Evolutionary conservation across 1,140 invertebrate genomes (phyloP).

Genomic region (Antheraea mylitta): DNA sequence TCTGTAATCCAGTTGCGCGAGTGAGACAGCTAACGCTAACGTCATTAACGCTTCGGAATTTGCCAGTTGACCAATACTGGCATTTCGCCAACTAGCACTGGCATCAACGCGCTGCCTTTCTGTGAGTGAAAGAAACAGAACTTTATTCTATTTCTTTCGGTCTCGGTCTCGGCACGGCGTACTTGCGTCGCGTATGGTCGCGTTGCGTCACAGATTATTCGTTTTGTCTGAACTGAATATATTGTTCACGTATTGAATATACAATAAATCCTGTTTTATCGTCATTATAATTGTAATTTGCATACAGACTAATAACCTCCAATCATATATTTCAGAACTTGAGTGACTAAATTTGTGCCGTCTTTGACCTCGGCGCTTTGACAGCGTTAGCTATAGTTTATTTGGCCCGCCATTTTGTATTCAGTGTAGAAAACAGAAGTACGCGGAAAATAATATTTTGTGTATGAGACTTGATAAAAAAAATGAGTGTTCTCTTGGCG

Average conservation of each 20-base stretch:
- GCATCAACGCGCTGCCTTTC: constrained; percentile 49
- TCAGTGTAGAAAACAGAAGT: constrained; percentile 45
- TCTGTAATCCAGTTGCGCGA: constrained; percentile 26
- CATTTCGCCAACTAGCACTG: constrained; percentile 60
- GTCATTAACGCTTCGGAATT: constrained; percentile 44
- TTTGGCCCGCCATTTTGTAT: constrained; percentile 71
- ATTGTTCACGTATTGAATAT: neutral
- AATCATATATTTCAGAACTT: constrained; percentile 5
- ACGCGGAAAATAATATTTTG: constrained; percentile 46
- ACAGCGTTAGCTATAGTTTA: constrained; percentile 35
- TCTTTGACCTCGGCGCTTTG: constrained; percentile 19
- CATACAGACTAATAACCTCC: constrained; percentile 25
- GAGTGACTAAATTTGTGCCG: constrained; percentile 14
- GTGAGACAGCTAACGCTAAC: constrained; percentile 33
- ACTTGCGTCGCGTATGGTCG: neutral
- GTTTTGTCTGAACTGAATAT: neutral
- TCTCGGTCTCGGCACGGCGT: neutral
- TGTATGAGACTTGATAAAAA: constrained; percentile 21
- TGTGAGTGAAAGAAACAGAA: constrained; percentile 61
- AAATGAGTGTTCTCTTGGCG: neutral
- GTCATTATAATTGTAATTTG: constrained; percentile 35
- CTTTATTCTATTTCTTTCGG: constrained; percentile 21
- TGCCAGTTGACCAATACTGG: constrained; percentile 67
- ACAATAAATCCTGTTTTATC: constrained; percentile 8
- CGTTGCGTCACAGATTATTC: constrained; percentile 6